phyloP scores from a whole-genome alignment of 2,113 vertebrate genomes.

The Myotis lucifugus region DNA sequence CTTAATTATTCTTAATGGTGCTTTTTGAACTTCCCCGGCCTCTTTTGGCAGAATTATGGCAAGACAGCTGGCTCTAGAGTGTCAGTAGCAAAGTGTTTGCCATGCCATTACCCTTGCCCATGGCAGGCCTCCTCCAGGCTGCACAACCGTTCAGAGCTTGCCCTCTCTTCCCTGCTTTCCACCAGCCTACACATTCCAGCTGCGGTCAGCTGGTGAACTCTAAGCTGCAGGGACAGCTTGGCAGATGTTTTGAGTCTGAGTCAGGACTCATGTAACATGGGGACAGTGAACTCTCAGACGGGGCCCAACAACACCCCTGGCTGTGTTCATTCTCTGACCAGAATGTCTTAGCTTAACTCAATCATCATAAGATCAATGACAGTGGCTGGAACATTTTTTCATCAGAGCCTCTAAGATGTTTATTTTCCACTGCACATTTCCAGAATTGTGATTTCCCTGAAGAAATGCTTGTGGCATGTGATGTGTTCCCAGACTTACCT shows the following conservation, averaged over 20 bases:
- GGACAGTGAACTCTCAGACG: neutral
- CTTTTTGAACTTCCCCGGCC: neutral
- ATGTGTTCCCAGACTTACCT: neutral
- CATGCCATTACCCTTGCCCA: neutral
- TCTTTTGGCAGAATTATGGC: neutral
- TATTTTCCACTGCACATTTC: neutral
- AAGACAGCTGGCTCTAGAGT: neutral
- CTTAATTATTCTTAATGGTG: constrained; percentile 25
- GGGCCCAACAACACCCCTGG: neutral
- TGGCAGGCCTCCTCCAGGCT: neutral
- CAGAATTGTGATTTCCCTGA: neutral
- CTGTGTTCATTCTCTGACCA: neutral
- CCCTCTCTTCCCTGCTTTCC: neutral
- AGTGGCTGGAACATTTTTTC: neutral
- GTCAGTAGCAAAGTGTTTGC: constrained; percentile 35
- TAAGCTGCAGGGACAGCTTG: neutral
- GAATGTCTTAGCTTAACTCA: neutral
- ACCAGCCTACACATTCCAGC: constrained; percentile 33
- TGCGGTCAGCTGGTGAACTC: neutral
- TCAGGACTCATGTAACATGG: neutral
- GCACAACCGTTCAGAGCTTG: neutral
- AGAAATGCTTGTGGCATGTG: neutral
- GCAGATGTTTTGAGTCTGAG: neutral
- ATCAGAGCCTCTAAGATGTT: neutral
- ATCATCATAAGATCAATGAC: neutral